Conservation (phyloP, 2,797 vertebrate genomes). For the Alcedo quadribrachys region DNA sequence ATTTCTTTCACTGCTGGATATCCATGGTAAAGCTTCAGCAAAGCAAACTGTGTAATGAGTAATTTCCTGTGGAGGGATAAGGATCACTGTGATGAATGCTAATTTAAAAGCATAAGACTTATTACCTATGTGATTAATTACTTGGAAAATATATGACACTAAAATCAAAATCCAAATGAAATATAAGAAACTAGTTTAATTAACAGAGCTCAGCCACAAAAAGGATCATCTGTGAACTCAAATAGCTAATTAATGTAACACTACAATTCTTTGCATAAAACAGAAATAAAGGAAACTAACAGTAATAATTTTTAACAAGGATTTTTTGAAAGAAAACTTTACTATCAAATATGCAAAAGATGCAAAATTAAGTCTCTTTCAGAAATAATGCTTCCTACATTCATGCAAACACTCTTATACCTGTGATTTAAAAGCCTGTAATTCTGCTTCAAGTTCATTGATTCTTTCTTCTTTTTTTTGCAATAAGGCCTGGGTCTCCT, state of each 20-base stretch:
- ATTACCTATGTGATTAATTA: conserved; percentile 85
- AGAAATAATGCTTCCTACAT: conserved; percentile 9
- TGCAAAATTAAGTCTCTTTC: not conserved
- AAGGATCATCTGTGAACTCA: conserved; percentile 37
- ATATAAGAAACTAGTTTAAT: conserved; percentile 61
- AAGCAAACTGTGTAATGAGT: conserved; percentile 85
- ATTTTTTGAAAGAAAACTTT: conserved; percentile 8
- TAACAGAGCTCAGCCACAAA: conserved; percentile 44
- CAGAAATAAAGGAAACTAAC: conserved; percentile 33
- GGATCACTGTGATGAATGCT: conserved; percentile 82
- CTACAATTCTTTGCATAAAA: conserved; percentile 29
- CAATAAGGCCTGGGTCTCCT: conserved; percentile 90
- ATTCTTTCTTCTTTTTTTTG: conserved; percentile 90
- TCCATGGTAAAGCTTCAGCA: conserved; percentile 68
- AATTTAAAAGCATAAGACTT: conserved; percentile 77
- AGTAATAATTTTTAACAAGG: not conserved
- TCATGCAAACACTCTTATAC: conserved; percentile 75
- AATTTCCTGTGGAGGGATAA: conserved; percentile 85
- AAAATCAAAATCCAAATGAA: conserved; percentile 70
- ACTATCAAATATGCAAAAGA: not conserved
- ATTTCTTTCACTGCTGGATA: conserved; percentile 76
- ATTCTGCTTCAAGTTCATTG: conserved; percentile 87
- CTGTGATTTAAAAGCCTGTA: conserved; percentile 90
- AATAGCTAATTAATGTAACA: conserved; percentile 55
- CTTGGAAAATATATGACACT: conserved; percentile 67